Evolutionary conservation across 1,140 invertebrate species (phyloP).

Genomic region (Bombus affinis): DNA sequence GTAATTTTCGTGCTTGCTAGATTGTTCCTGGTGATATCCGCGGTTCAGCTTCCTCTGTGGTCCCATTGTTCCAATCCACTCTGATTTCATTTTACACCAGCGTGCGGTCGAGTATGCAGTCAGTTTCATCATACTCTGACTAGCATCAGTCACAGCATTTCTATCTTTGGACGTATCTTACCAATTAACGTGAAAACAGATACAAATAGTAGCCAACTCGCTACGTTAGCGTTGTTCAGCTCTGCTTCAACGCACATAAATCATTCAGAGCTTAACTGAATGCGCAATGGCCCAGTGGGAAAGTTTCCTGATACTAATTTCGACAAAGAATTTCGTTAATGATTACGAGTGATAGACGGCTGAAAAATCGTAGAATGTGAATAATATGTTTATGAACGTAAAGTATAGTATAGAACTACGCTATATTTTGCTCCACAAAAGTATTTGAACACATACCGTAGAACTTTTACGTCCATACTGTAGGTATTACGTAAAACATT

Average conservation of each 20-base stretch:
- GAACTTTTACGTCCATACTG: background rate
- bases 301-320: background rate
- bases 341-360: background rate
- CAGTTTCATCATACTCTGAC: background rate
- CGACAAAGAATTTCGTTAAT: background rate
- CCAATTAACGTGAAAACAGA: slow-evolving; percentile 23
- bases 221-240: background rate
- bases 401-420: background rate
- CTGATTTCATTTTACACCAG: slow-evolving; percentile 20
- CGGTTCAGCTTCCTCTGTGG: background rate
- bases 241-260: background rate
- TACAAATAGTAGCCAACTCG: background rate
- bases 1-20: slow-evolving; percentile 15
- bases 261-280: background rate
- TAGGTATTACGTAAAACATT: no score
- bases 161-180: background rate
- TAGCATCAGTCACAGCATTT: background rate
- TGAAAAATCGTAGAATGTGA: background rate
- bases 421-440: no score
- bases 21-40: slow-evolving; percentile 10
- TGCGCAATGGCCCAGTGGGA: background rate
- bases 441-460: background rate
- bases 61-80: slow-evolving; percentile 48
- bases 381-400: background rate
- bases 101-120: background rate